Evolutionary conservation across 2,113 vertebrate genomes (phyloP).

Genomic region (Paraplagusia blochii): DNA sequence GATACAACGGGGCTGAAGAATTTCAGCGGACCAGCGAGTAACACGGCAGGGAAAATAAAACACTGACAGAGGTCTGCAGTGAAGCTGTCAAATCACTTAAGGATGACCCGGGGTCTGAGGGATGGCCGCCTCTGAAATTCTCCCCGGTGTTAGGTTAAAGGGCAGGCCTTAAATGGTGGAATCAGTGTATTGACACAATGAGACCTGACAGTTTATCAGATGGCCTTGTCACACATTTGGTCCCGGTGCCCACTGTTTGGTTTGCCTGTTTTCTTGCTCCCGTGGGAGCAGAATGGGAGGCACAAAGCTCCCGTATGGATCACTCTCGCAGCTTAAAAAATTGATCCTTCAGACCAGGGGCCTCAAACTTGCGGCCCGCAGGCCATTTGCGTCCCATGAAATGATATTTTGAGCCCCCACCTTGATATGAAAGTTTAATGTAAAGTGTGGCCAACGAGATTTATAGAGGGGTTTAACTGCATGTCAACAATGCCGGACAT

Average conservation of each 20-base stretch:
- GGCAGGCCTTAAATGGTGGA: conserved; percentile 73
- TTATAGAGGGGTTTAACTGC: too few species aligned
- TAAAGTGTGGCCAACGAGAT: too few species aligned
- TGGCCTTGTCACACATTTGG: conserved; percentile 69
- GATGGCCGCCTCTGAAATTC: conserved; percentile 57
- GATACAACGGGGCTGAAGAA: conserved; percentile 29
- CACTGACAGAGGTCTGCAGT: conserved; percentile 49
- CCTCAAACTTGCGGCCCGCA: too few species aligned
- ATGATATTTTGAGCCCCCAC: too few species aligned
- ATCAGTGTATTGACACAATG: conserved; percentile 80
- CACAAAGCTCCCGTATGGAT: conserved; percentile 66
- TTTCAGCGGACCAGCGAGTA: conserved; percentile 41
- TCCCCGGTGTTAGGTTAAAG: conserved; percentile 71
- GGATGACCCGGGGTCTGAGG: conserved; percentile 66
- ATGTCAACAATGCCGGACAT: too few species aligned
- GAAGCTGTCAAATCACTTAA: conserved; percentile 63
- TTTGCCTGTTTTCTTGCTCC: conserved; percentile 61
- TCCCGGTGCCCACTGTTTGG: conserved; percentile 55
- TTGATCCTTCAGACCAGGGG: conserved; percentile 62
- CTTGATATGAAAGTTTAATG: too few species aligned
- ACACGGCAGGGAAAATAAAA: conserved; percentile 54
- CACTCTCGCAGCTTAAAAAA: conserved; percentile 54
- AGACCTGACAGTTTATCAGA: conserved; percentile 82
- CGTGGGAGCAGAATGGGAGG: conserved; percentile 59
- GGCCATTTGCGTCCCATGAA: too few species aligned